phyloP scores from a whole-genome alignment of 2,888 invertebrate species.

The Embidobia sp. region DNA sequence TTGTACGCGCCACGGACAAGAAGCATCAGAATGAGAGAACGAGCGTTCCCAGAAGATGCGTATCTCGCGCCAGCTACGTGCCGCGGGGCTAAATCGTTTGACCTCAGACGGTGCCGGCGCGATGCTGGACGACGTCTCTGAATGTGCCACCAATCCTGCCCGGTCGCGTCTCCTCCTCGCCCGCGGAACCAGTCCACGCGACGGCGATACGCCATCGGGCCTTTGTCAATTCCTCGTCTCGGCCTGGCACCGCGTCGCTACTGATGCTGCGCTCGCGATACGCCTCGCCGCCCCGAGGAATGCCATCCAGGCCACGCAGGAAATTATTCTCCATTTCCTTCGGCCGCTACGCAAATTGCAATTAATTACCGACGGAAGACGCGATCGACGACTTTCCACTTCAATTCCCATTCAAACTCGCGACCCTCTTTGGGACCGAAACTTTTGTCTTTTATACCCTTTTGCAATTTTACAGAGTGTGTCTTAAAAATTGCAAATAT shows the following conservation, averaged over 20 bases:
- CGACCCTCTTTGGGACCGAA: too few relatives aligned
- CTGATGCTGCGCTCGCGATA: constrained; percentile 48
- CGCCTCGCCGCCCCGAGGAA: constrained; percentile 24
- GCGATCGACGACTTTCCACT: neutral
- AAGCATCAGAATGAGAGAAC: constrained; percentile 68
- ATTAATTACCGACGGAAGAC: constrained; percentile 11
- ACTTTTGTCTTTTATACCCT: too few relatives aligned
- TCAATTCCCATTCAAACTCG: too few relatives aligned
- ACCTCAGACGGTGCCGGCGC: constrained; percentile 61
- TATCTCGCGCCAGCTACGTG: constrained; percentile 74
- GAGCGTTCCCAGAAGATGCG: constrained; percentile 75
- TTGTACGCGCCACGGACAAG: constrained; percentile 46
- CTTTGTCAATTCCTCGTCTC: constrained; percentile 57
- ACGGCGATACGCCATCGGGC: constrained; percentile 48
- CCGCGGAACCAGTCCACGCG: constrained; percentile 61
- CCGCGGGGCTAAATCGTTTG: constrained; percentile 71
- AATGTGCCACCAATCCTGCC: constrained; percentile 62
- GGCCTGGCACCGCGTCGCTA: constrained; percentile 26
- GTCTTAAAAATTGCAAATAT: too few relatives aligned
- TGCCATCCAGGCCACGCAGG: constrained; percentile 23
- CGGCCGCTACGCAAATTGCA: constrained; percentile 16
- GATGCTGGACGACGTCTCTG: constrained; percentile 51
- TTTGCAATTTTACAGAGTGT: too few relatives aligned
- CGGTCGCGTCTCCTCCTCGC: constrained; percentile 15
- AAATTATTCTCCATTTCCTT: constrained; percentile 42